phyloP scores from a whole-genome alignment of 2,888 invertebrate genomes.

The Strigamia crassipes region DNA sequence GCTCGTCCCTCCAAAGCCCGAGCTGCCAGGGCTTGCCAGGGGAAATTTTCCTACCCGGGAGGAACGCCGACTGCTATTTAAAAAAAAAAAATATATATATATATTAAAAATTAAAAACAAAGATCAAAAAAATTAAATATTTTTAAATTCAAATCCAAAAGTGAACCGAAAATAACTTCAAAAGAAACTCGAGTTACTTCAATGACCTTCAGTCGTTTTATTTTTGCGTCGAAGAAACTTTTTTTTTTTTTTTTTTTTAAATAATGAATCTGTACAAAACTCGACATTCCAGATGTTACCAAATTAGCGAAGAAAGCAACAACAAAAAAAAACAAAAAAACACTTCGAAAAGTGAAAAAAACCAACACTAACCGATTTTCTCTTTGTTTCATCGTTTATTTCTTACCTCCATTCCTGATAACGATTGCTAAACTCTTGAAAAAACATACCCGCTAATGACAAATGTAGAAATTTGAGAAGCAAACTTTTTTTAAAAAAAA shows the following conservation, averaged over 20 bases:
- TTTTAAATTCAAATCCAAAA: slow-evolving; percentile 50
- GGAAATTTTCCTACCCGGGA: slow-evolving; percentile 61
- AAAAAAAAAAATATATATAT: slow-evolving; percentile 34
- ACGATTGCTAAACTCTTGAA: slow-evolving; percentile 48
- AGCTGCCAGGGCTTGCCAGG: slow-evolving; percentile 52
- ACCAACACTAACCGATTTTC: not conserved
- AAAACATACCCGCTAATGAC: slow-evolving; percentile 36
- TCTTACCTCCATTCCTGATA: slow-evolving; percentile 50
- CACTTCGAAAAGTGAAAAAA: not conserved
- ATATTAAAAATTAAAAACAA: not conserved
- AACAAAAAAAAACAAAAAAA: not conserved
- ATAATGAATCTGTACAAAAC: not conserved
- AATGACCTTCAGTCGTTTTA: slow-evolving; percentile 15
- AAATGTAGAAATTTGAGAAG: not conserved
- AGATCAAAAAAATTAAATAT: slow-evolving; percentile 50
- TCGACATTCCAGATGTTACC: not conserved
- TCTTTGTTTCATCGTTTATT: not conserved
- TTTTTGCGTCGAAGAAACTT: not conserved
- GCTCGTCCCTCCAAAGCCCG: slow-evolving; percentile 50
- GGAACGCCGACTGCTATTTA: slow-evolving; percentile 60
- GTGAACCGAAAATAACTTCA: not conserved
- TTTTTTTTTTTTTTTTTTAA: not conserved
- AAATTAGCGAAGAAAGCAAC: not conserved
- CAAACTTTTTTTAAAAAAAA: too few relatives aligned
- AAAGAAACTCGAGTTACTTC: not conserved